These are phyloP conservation scores for Scomber japonicus DNA, from an alignment of 2,113 vertebrate genomes.

Conservation along the genomic window DNA sequence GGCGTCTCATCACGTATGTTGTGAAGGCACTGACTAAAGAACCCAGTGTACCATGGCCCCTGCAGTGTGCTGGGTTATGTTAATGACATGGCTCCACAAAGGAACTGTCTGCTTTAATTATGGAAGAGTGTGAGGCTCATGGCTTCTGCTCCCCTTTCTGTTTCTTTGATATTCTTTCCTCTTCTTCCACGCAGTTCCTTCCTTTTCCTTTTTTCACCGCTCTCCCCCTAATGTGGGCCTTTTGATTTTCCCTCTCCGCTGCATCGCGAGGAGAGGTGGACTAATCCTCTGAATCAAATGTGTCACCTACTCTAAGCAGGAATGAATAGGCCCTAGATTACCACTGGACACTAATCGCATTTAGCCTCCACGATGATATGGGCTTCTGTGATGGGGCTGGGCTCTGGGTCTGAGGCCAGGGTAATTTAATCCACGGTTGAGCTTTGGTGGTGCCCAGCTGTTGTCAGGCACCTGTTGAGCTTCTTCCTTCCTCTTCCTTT, in stretches of 20 bases:
- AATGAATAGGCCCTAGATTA: slow-evolving; percentile 75
- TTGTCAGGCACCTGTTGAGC: slow-evolving; percentile 65
- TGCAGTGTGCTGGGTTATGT: slow-evolving; percentile 58
- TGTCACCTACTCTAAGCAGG: slow-evolving; percentile 69
- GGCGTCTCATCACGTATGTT: slow-evolving; percentile 53
- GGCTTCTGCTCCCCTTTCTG: slow-evolving; percentile 47
- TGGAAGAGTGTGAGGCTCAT: slow-evolving; percentile 63
- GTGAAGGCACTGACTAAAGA: slow-evolving; percentile 33
- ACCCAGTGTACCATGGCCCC: slow-evolving; percentile 18
- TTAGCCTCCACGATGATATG: slow-evolving; percentile 62
- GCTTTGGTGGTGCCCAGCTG: slow-evolving; percentile 49
- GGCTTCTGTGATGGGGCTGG: slow-evolving; percentile 61
- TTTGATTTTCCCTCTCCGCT: slow-evolving; percentile 58
- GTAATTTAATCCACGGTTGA: slow-evolving; percentile 51
- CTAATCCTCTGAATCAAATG: slow-evolving; percentile 77
- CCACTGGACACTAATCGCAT: slow-evolving; percentile 75
- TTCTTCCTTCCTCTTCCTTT: slow-evolving; percentile 34
- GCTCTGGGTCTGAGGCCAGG: not conserved
- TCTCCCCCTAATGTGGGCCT: slow-evolving; percentile 31
- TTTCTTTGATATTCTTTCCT: slow-evolving; percentile 59
- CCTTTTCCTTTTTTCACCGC: slow-evolving; percentile 3
- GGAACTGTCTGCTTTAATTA: slow-evolving; percentile 78
- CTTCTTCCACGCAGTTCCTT: slow-evolving; percentile 32
- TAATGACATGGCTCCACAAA: slow-evolving; percentile 76
- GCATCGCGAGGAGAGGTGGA: slow-evolving; percentile 49